Evolutionary conservation across 2,113 vertebrate species (phyloP).

Genomic region (Solenodon paradoxus): DNA sequence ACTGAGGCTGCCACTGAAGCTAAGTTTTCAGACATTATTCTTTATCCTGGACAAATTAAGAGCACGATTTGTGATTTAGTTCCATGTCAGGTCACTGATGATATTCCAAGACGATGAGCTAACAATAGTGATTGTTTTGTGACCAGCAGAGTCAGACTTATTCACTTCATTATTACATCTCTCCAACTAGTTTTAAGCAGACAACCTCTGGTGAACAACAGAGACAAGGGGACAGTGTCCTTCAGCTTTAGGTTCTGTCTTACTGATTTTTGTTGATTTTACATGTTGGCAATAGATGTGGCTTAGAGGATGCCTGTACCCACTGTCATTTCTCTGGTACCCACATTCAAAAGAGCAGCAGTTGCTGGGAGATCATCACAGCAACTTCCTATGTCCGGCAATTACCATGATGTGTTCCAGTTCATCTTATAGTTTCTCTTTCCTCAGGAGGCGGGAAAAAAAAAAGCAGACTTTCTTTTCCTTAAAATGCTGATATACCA

Average conservation of each 20-base stretch:
- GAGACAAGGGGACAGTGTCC: neutral
- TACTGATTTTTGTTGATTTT: slow-evolving; percentile 7
- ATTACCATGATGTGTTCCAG: neutral
- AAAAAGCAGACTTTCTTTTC: neutral
- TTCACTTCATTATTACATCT: neutral
- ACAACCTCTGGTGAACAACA: slow-evolving; percentile 25
- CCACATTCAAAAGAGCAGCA: slow-evolving; percentile 5
- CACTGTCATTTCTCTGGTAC: neutral
- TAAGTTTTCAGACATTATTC: neutral
- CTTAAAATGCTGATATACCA: neutral
- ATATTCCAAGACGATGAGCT: slow-evolving; percentile 10
- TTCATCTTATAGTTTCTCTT: slow-evolving; percentile 24
- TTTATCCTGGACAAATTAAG: neutral
- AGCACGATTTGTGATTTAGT: neutral
- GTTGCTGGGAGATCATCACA: neutral
- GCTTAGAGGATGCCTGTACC: neutral
- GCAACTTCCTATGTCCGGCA: neutral
- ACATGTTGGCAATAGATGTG: neutral
- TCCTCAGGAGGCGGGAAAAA: neutral
- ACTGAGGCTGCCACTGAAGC: neutral
- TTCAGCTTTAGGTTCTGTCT: slow-evolving; percentile 31
- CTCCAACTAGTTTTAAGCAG: neutral
- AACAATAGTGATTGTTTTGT: neutral
- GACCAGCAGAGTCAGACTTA: neutral
- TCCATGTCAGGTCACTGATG: neutral